Evolutionary conservation across 2,113 vertebrate species (phyloP), one percentile per base, ranked within the genome.

Genomic region (Arothron firmamentum): DNA sequence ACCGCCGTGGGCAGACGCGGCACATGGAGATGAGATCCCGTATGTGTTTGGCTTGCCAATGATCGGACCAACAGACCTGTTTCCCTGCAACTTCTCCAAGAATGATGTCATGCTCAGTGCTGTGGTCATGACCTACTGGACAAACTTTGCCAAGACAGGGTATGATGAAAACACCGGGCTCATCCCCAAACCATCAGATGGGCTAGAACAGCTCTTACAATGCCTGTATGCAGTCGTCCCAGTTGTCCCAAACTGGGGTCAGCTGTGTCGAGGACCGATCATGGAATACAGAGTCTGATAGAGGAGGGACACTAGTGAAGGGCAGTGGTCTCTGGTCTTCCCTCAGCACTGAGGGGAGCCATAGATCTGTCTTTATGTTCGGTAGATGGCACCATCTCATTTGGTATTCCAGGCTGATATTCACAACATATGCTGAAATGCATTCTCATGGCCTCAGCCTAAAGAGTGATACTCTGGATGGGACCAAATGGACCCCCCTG

Each of bases 51-150:
- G 97, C 72, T 91, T 98, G 42, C 97, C 97, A 11, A 98, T 99
- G 96, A 96, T 96, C 79, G 97, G 96, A 65, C 95, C 97, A 23
- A 98, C 96, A 14, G 97, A 99, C 83, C 90, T 99, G 56, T 99
- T 99, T 89, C 97, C 97, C 69, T 99, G 97, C 75, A 98, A 99
- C 92, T 99, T 99, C 89, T 99, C 97, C 51, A 99, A 98, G 92
- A 99, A 99, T 49, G 97, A 99, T 23, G 94, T 99, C 82, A 99
- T 99, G 97, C 89, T 99, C 65, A 99, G 97, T 38, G 97, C 97
- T 0, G 97, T 99, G 54, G 96, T 99, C 80, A 99, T 99, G 97
- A 99, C 97, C 0, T 99, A 99, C 81, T 99, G 97, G 97, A 99
- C 96, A 43, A 99, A 99, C 87, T 99, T 99, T 73, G 96, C 97